A percentile compares a stretch with the other conserved stretches of the same genome.
phyloP scores from a whole-genome alignment of 2,888 invertebrate species.

The Gibbula magus region DNA sequence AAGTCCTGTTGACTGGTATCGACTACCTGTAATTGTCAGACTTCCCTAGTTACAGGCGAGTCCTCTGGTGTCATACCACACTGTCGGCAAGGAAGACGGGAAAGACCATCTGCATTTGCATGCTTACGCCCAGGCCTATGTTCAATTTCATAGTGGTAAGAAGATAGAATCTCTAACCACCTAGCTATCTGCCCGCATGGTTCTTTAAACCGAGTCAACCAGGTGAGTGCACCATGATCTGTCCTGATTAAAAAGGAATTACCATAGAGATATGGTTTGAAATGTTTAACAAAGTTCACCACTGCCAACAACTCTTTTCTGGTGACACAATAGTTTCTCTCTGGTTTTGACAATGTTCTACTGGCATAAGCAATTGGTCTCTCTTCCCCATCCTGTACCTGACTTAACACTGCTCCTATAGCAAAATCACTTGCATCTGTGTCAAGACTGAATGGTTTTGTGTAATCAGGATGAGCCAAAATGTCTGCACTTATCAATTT shows the following conservation, averaged over 20 bases:
- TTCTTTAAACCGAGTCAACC: too few species aligned
- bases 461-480: slow-evolving; percentile 31
- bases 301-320: slow-evolving; percentile 37
- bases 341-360: slow-evolving; percentile 20
- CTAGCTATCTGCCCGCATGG: too few species aligned
- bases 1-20: not conserved
- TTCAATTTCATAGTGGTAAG: too few species aligned
- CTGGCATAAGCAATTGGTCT: slow-evolving; percentile 36
- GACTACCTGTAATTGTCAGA: not conserved
- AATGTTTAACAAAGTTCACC: too few species aligned
- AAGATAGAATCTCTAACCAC: too few species aligned
- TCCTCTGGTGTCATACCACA: not conserved
- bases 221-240: too few species aligned
- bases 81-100: not conserved
- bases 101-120: too few species aligned
- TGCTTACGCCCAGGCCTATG: too few species aligned
- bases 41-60: not conserved
- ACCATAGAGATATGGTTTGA: too few species aligned
- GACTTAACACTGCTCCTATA: too few species aligned
- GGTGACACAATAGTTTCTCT: slow-evolving; percentile 39
- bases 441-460: slow-evolving; percentile 20
- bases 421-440: slow-evolving; percentile 38
- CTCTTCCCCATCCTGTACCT: slow-evolving; percentile 33
- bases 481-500: slow-evolving; percentile 29
- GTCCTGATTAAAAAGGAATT: too few species aligned